phyloP scores from a whole-genome alignment of 2,113 vertebrate species.

The Eidolon helvum region DNA sequence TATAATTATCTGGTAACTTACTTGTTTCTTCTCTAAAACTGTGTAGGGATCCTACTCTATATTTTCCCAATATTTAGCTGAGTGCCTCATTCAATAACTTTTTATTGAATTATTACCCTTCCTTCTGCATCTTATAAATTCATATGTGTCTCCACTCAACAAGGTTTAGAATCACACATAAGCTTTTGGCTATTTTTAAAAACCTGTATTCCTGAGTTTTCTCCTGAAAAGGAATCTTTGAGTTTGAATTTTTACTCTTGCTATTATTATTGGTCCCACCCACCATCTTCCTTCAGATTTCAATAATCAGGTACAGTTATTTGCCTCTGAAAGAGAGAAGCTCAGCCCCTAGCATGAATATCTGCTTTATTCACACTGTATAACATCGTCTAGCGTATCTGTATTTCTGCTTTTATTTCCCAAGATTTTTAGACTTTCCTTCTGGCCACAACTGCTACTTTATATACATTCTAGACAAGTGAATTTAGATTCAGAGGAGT shows the following conservation, averaged over 20 bases:
- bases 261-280: neutral
- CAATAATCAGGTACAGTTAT: neutral
- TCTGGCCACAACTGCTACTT: neutral
- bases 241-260: neutral
- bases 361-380: neutral
- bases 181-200: neutral
- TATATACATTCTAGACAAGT: neutral
- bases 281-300: neutral
- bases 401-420: conserved; percentile 2
- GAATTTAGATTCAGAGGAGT: neutral
- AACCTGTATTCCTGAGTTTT: neutral
- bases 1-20: neutral
- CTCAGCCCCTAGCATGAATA: neutral
- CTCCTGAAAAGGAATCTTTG: neutral
- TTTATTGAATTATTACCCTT: neutral
- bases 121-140: neutral
- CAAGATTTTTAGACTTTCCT: neutral
- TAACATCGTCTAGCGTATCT: neutral
- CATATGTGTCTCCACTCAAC: neutral
- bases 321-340: neutral
- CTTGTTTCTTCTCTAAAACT: neutral
- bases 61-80: neutral
- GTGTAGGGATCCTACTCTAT: neutral
- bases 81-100: neutral
- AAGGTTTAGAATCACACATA: neutral